Conservation (phyloP, 64 coral and sea anemone species). For the Cladopsammia gracilis region DNA sequence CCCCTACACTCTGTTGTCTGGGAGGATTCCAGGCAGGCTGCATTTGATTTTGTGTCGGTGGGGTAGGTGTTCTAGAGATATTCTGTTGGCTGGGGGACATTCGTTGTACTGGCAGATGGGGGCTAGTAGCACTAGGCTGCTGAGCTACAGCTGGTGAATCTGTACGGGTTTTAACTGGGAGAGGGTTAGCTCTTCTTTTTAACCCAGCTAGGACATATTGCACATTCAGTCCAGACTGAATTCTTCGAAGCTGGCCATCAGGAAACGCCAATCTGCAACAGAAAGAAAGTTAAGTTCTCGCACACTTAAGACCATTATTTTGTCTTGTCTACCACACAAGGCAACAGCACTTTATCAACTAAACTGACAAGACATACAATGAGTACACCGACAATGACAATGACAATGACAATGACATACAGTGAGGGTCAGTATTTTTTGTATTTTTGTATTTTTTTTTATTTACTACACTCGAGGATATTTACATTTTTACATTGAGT, state of each 20-base stretch:
- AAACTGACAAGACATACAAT: too few species aligned
- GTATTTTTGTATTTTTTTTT: too few species aligned
- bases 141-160: slow-evolving; percentile 57
- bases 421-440: too few species aligned
- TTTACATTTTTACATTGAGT: too few species aligned
- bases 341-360: too few species aligned
- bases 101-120: slow-evolving; percentile 31
- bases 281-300: not conserved
- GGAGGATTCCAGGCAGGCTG: slow-evolving; percentile 25
- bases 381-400: too few species aligned
- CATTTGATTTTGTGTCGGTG: slow-evolving; percentile 15
- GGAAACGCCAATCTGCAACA: slow-evolving; percentile 81
- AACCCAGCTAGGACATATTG: slow-evolving; percentile 88
- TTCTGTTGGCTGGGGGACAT: slow-evolving; percentile 34
- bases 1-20: slow-evolving; percentile 23
- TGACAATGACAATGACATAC: too few species aligned
- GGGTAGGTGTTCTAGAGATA: slow-evolving; percentile 17
- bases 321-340: too few species aligned
- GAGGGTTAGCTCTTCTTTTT: slow-evolving; percentile 74
- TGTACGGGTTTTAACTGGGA: slow-evolving; percentile 72
- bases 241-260: slow-evolving; percentile 78
- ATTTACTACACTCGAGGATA: too few species aligned
- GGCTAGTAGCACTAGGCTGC: slow-evolving; percentile 31
- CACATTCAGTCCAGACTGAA: slow-evolving; percentile 78
- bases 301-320: not conserved